Evolutionary conservation across 2,797 vertebrate genomes (phyloP), one percentile per base, ranked within the genome.

Genomic region (Todus mexicanus): DNA sequence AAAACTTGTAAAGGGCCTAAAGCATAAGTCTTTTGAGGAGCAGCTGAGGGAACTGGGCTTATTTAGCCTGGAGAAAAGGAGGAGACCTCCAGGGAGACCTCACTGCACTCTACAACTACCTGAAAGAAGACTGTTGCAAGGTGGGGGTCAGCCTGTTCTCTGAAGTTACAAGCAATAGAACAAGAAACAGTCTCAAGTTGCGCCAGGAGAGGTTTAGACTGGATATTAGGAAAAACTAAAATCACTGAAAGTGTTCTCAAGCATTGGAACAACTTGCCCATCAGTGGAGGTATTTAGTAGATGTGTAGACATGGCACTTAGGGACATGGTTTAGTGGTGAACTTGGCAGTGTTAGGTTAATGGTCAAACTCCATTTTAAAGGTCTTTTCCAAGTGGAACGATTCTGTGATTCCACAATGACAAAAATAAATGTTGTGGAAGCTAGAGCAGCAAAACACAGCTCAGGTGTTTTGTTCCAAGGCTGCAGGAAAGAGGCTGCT

Each of bases 291-390:
- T 12, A 5, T 43, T 73, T 47, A 15, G 14, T 17, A 51, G 26
- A 22, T 2, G 1, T 1, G 7, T 0, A 33, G 26, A 65, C 8
- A 4, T 21, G 12, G 1, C 29, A 13, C 25, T 75, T 17, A 9
- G 13, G 16, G 31, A 53, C 51, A 48, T 1, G 0, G 50, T 11
- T 35, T n/a, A 70, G 6, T 5, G 35, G 35, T n/a, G 23, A 48
- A 53, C 66, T 23, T 20, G 2, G 15, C 31, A 57, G 4, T 33
- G 31, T 31, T 57, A 27, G 68, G 26, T 31, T 51, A 27, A 73
- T 7, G 9, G 40, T 0, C 53, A 40, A 45, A 60, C n/a, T 50
- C 4, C 1, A 20, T 40, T 15, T 25, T n/a, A 45, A 56, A 33
- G 6, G 37, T 35, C 29, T 83, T 65, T 45, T 50, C 53, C 15